Evolutionary conservation across 2,888 invertebrate species (phyloP).

Genomic region (Xylophagus ater): DNA sequence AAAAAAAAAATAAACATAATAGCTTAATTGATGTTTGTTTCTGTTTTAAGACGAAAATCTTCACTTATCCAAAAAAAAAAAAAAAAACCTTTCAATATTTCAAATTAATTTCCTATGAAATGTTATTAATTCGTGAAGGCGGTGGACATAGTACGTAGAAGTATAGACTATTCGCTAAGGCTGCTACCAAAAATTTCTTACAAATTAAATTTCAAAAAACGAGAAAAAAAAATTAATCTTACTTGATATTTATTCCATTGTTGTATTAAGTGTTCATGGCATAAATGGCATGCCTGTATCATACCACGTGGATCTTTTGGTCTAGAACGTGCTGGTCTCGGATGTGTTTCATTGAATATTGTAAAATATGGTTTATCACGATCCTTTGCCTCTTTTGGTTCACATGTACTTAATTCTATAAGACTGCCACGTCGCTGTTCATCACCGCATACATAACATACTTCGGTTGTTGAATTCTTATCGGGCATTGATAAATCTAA

Average conservation of each 20-base stretch:
- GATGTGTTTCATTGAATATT: constrained; percentile 64
- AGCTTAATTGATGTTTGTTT: too few species aligned
- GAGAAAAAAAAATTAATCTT: constrained; percentile 16
- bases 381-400: constrained; percentile 42
- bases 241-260: constrained; percentile 79
- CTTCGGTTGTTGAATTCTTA: constrained; percentile 81
- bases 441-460: constrained; percentile 84
- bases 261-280: constrained; percentile 72
- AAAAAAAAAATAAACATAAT: too few species aligned
- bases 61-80: too few species aligned
- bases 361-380: constrained; percentile 58
- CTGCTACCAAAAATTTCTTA: too few species aligned
- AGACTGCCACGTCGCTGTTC: constrained; percentile 75
- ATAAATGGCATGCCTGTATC: constrained; percentile 71
- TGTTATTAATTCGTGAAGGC: too few species aligned
- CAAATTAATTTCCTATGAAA: too few species aligned
- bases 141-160: too few species aligned
- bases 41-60: too few species aligned
- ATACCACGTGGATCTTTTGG: constrained; percentile 74
- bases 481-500: constrained; percentile 85
- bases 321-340: constrained; percentile 71
- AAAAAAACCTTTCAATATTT: too few species aligned
- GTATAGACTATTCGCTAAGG: too few species aligned
- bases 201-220: neutral
- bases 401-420: constrained; percentile 53